These are phyloP conservation scores for Chiridota heheva DNA, from an alignment of 35 echinoderm and acorn worm species.

Conservation along the genomic window DNA sequence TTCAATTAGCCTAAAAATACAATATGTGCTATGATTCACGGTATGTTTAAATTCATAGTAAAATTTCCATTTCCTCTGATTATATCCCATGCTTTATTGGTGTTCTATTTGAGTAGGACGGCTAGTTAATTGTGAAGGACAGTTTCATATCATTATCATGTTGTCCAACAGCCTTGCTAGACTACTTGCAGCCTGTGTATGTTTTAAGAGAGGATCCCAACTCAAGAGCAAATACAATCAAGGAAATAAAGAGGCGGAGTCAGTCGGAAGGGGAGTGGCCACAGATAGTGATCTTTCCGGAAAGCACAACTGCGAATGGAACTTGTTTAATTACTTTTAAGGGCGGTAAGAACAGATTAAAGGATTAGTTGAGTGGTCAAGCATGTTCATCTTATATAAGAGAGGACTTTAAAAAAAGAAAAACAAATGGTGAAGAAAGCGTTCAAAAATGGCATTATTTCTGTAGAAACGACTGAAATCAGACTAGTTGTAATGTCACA, in stretches of 20 bases:
- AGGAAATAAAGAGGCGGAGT: slow-evolving; percentile 76
- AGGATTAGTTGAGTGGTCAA: no score
- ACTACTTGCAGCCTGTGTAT: slow-evolving; percentile 79
- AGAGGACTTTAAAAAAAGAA: no score
- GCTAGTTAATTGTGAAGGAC: not conserved
- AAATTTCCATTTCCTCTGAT: not conserved
- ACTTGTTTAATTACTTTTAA: slow-evolving; percentile 93
- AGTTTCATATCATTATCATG: not conserved
- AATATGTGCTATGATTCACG: not conserved
- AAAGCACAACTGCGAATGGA: slow-evolving; percentile 84
- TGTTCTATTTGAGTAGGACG: not conserved
- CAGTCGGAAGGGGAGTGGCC: slow-evolving; percentile 81
- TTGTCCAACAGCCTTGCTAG: slow-evolving; percentile 50
- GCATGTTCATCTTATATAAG: no score
- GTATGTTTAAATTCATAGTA: not conserved
- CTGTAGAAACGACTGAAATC: no score
- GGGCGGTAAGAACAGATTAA: slow-evolving; percentile 87
- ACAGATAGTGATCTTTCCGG: slow-evolving; percentile 89
- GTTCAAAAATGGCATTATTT: no score
- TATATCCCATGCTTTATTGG: not conserved
- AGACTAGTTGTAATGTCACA: no score
- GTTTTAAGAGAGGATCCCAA: slow-evolving; percentile 89
- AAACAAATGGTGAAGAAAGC: no score
- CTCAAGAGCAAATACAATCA: slow-evolving; percentile 81
- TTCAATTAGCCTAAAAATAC: not conserved